phyloP scores from a whole-genome alignment of 2,113 vertebrate genomes.

The Solenodon paradoxus region DNA sequence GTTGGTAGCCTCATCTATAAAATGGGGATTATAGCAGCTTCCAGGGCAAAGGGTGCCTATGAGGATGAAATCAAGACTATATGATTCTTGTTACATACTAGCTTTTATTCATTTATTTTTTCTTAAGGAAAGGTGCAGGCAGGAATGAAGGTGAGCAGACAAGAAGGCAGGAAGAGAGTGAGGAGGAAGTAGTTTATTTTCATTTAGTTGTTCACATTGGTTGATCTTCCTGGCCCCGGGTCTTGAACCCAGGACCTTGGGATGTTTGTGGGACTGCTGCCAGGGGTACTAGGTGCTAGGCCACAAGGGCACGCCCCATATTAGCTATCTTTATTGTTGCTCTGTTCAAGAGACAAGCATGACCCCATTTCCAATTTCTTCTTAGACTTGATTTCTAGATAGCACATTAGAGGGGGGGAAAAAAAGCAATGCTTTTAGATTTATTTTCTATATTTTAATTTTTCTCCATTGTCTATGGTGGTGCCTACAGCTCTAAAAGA shows the following conservation, averaged over 20 bases:
- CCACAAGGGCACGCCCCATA: too few species aligned
- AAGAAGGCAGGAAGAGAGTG: too few species aligned
- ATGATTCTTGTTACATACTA: too few species aligned
- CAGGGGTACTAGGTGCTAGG: too few species aligned
- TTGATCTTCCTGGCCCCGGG: too few species aligned
- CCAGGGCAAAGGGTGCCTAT: background rate
- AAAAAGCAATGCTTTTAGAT: background rate
- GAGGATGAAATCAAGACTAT: background rate
- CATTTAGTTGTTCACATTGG: too few species aligned
- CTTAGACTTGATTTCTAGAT: background rate
- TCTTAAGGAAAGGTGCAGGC: too few species aligned
- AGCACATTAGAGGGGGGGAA: background rate
- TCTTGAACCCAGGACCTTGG: too few species aligned
- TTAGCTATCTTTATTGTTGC: background rate
- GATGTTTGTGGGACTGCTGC: too few species aligned
- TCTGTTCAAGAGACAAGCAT: background rate
- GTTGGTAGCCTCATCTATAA: background rate
- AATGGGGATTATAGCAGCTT: background rate
- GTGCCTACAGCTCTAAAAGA: background rate
- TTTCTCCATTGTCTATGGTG: background rate
- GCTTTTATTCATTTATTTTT: too few species aligned
- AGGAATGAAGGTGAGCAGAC: too few species aligned
- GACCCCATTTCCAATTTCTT: background rate
- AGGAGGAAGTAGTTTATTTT: too few species aligned
- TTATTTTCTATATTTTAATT: background rate